Conservation (phyloP, 2,113 vertebrate species). For the Peromyscus californicus region DNA sequence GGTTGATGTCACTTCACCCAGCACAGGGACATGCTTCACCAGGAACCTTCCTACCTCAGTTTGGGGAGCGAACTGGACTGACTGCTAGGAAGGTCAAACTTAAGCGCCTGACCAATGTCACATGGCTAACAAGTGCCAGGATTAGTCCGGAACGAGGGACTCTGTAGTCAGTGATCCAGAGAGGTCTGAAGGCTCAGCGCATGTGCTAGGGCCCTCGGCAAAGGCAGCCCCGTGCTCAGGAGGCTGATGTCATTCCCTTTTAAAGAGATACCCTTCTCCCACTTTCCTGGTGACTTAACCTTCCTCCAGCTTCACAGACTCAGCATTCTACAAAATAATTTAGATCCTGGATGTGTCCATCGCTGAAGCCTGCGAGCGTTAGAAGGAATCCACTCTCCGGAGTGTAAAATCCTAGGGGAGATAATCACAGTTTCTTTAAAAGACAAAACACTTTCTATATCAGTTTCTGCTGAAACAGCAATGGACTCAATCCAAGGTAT, state of each 20-base stretch:
- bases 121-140: not conserved
- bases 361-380: not conserved
- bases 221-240: not conserved
- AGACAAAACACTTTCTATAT: slow-evolving; percentile 34
- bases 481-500: slow-evolving; percentile 27
- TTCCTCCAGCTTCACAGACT: slow-evolving; percentile 2
- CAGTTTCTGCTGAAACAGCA: slow-evolving; percentile 65
- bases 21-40: not conserved
- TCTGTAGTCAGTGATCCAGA: not conserved
- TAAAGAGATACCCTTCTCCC: not conserved
- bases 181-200: too few relatives aligned
- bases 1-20: not conserved
- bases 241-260: not conserved
- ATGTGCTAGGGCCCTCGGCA: not conserved
- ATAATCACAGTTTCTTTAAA: not conserved
- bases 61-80: not conserved
- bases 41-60: not conserved
- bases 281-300: not conserved
- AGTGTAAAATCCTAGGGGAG: not conserved
- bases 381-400: not conserved
- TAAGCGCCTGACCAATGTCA: not conserved
- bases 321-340: slow-evolving; percentile 39
- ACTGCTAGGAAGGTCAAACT: not conserved
- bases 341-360: not conserved
- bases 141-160: not conserved